Evolutionary conservation across 1,140 invertebrate species (phyloP).

Genomic region (Centruroides vittatus): DNA sequence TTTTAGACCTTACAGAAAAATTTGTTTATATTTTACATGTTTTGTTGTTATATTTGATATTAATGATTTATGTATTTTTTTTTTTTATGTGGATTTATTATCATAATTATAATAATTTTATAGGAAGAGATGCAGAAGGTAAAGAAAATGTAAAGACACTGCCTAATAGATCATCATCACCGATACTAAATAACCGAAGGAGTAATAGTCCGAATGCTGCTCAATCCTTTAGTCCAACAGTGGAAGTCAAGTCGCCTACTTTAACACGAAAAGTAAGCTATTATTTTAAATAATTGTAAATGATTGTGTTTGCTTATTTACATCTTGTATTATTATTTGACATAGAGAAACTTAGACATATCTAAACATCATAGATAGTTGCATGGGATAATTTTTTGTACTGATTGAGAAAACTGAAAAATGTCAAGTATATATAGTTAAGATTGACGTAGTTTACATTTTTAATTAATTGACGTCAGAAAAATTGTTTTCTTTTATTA

Average conservation of each 20-base stretch:
- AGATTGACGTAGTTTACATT: too few relatives aligned
- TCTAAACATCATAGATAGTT: too few relatives aligned
- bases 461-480: too few relatives aligned
- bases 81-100: too few relatives aligned
- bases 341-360: not conserved
- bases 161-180: constrained; percentile 10
- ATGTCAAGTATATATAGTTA: too few relatives aligned
- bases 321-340: not conserved
- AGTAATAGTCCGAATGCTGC: constrained; percentile 15
- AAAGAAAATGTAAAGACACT: constrained; percentile 18
- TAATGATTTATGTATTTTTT: too few relatives aligned
- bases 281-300: constrained; percentile 11
- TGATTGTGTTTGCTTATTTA: not conserved
- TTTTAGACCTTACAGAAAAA: too few relatives aligned
- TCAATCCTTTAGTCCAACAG: constrained; percentile 15
- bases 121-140: constrained; percentile 10
- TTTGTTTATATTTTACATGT: too few relatives aligned
- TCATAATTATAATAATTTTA: not conserved
- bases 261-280: constrained; percentile 16
- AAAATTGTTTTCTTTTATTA: too few relatives aligned
- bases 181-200: constrained; percentile 16
- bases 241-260: constrained; percentile 18
- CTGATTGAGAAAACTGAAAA: too few relatives aligned
- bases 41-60: too few relatives aligned
- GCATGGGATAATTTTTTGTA: too few relatives aligned